Conservation (phyloP, 2,797 vertebrate species). For the Microtus obscurus region DNA sequence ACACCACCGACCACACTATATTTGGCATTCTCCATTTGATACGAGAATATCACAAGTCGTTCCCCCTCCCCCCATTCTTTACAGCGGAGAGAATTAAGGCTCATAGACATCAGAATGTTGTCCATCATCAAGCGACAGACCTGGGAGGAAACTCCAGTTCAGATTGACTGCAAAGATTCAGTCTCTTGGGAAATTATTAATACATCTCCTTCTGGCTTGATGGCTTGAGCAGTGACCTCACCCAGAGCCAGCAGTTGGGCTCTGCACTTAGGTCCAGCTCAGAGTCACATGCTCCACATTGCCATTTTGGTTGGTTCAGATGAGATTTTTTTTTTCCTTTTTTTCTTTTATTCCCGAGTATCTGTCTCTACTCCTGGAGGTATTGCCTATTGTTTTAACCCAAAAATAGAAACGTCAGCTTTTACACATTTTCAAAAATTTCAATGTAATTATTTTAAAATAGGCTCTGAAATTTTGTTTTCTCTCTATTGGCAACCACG, state of each 20-base stretch:
- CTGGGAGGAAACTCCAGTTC: slow-evolving; percentile 46
- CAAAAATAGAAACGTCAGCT: slow-evolving; percentile 82
- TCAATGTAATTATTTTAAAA: slow-evolving; percentile 89
- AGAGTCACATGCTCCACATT: neutral
- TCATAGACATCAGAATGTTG: slow-evolving; percentile 13
- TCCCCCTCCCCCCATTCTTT: neutral
- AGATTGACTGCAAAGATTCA: slow-evolving; percentile 19
- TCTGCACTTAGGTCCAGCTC: neutral
- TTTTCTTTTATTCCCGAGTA: neutral
- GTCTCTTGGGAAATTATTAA: slow-evolving; percentile 51
- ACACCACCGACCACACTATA: neutral
- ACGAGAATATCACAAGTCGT: neutral
- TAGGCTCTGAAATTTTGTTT: slow-evolving; percentile 88
- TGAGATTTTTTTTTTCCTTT: slow-evolving; percentile 19
- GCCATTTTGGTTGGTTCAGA: neutral
- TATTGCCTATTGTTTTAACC: slow-evolving; percentile 82
- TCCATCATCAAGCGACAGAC: neutral
- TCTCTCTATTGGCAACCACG: slow-evolving; percentile 86
- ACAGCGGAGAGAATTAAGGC: neutral
- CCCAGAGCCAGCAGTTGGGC: neutral
- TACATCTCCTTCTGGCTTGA: slow-evolving; percentile 12
- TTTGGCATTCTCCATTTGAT: neutral
- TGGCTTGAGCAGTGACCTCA: neutral
- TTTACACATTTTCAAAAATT: slow-evolving; percentile 85
- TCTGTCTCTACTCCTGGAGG: slow-evolving; percentile 62